Evolutionary conservation across 1,140 invertebrate species (phyloP), one percentile per base, ranked within the genome.

Genomic region (Drosophila leontia): DNA sequence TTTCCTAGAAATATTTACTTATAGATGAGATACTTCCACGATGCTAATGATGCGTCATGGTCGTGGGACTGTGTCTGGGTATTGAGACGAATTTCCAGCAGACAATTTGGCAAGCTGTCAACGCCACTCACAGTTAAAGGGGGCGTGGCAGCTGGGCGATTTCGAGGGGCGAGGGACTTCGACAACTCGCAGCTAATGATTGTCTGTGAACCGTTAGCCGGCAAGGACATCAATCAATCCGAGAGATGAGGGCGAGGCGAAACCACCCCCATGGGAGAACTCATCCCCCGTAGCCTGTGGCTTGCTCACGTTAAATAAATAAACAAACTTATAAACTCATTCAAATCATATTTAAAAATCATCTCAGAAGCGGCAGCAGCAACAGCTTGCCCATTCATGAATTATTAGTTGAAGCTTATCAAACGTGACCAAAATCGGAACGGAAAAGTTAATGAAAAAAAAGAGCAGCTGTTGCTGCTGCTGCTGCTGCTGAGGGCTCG

Each of bases 341-440:
- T 87, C 77, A 77, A 88, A 88, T 88, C 85, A 84, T 88, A 88
- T 88, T 87, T 87, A 88, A 87, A 82, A 88, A 86, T 84, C 85
- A 87, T 88, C 74, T 58, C 42, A 60, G 47, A 67, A 15, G 26
- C 26, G 26, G 26, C 34, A 68, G 15, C 47, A 82, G 77, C 83
- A 87, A 88, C 84, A 87, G 84, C 84, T 69, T 87, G 85, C 63
- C 74, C 82, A 75, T 88, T 84, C 80, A 90, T 87, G 84, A 88
- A 87, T 88, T 87, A 87, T 87, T 88, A 84, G 80, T 69, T 84
- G 53, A 53, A 88, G 84, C 84, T 87, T 87, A 87, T 87, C 84
- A 87, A 87, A 87, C 84, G 84, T 87, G 84, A 87, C 84, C 80
- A 78, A 87, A 87, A 80, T 87, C 57, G 56, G 23, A 83, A 75